Evolutionary conservation across 2,888 invertebrate species (phyloP).

Genomic region (Tridacna gigas): DNA sequence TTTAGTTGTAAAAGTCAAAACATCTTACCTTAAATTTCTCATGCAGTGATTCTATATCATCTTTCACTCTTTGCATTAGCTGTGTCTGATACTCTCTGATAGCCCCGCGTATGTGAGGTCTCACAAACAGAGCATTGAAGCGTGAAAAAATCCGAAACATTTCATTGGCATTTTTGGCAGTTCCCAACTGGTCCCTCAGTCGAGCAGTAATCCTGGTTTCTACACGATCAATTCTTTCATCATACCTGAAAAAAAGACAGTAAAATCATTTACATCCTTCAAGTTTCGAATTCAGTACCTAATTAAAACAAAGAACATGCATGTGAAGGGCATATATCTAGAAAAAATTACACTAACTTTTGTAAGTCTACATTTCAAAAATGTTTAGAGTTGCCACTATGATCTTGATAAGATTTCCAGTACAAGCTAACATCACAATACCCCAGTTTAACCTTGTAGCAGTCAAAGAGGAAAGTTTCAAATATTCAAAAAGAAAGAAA

Average conservation of each 20-base stretch:
- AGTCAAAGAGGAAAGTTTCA: no score
- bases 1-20: neutral
- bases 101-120: slow-evolving; percentile 99
- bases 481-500: no score
- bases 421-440: no score
- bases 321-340: no score
- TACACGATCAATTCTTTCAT: slow-evolving; percentile 98
- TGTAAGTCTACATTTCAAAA: no score
- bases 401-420: no score
- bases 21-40: slow-evolving; percentile 96
- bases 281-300: no score
- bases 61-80: slow-evolving; percentile 98
- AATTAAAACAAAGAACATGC: no score
- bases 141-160: slow-evolving; percentile 99
- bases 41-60: slow-evolving; percentile 98
- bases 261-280: no score
- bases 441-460: no score
- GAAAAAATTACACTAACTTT: no score
- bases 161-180: slow-evolving; percentile 99
- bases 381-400: no score
- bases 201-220: slow-evolving; percentile 99
- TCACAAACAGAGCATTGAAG: slow-evolving; percentile 99
- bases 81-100: slow-evolving; percentile 99
- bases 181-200: slow-evolving; percentile 98
- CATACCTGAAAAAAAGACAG: slow-evolving; percentile 88